Evolutionary conservation across 2,888 invertebrate genomes (phyloP).

Genomic region (Drosophila setosimentum): DNA sequence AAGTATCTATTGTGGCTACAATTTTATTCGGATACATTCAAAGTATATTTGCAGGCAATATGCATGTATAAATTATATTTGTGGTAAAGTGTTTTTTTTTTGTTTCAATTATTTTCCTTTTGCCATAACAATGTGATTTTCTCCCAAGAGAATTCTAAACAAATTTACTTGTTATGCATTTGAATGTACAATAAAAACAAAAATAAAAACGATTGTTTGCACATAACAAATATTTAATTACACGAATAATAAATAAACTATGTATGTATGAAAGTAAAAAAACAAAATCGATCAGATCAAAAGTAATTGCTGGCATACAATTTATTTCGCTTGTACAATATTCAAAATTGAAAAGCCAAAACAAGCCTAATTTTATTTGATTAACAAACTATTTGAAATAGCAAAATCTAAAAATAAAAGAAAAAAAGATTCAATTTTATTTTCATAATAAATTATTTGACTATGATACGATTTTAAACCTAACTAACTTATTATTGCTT

Average conservation of each 20-base stretch:
- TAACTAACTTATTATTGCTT: not conserved
- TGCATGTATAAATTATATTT: conserved; percentile 4
- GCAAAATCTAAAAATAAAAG: not conserved
- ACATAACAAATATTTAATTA: conserved; percentile 7
- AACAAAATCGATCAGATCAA: not conserved
- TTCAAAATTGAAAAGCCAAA: not conserved
- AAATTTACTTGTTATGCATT: conserved; percentile 9
- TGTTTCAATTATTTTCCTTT: not conserved
- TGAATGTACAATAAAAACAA: conserved; percentile 12
- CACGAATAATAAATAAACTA: not conserved
- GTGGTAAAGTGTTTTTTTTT: not conserved
- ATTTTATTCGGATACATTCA: not conserved
- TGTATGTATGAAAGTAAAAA: not conserved
- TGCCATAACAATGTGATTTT: not conserved
- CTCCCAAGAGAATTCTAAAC: not conserved
- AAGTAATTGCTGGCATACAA: too few species aligned
- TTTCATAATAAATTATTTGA: not conserved
- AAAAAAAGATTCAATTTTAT: not conserved
- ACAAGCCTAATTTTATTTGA: not conserved
- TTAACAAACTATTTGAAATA: not conserved
- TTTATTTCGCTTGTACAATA: not conserved
- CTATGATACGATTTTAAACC: not conserved
- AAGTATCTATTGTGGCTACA: not conserved
- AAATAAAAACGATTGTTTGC: not conserved
- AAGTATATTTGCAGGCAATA: not conserved